These are phyloP conservation scores for Neosilurus mollespiculum DNA, from an alignment of 2,797 vertebrate species.

Conservation along the genomic window DNA sequence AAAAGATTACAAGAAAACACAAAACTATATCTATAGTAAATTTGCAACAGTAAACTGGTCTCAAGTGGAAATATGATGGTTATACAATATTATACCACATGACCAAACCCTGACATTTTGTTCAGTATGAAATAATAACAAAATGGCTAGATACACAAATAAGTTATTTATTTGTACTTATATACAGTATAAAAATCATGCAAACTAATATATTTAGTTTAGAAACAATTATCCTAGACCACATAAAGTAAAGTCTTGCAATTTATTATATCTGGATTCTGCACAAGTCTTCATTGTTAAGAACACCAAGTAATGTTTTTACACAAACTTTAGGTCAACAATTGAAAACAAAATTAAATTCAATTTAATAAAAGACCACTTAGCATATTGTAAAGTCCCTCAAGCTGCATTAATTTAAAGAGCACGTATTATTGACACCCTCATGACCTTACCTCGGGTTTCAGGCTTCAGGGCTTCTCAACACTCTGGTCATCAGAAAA, in stretches of 20 bases:
- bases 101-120: not conserved
- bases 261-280: not conserved
- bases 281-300: not conserved
- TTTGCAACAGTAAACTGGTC: not conserved
- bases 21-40: not conserved
- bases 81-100: not conserved
- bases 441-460: not conserved
- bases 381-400: not conserved
- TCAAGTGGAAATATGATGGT: not conserved
- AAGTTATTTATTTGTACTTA: conserved; percentile 1
- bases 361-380: too few species aligned
- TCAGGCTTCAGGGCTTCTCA: not conserved
- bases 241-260: not conserved
- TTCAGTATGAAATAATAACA: not conserved
- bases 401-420: not conserved
- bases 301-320: not conserved
- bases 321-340: not conserved
- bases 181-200: conserved; percentile 10
- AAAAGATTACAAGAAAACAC: conserved; percentile 9
- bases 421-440: not conserved
- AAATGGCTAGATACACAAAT: conserved; percentile 10
- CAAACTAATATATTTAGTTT: not conserved
- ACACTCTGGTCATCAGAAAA: too few species aligned
- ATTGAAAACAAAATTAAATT: too few species aligned
- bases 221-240: not conserved